A percentile compares a stretch with the other conserved stretches of the same genome.
Conservation (phyloP, 2,797 vertebrate species). For the Sebastes melanostomus region DNA sequence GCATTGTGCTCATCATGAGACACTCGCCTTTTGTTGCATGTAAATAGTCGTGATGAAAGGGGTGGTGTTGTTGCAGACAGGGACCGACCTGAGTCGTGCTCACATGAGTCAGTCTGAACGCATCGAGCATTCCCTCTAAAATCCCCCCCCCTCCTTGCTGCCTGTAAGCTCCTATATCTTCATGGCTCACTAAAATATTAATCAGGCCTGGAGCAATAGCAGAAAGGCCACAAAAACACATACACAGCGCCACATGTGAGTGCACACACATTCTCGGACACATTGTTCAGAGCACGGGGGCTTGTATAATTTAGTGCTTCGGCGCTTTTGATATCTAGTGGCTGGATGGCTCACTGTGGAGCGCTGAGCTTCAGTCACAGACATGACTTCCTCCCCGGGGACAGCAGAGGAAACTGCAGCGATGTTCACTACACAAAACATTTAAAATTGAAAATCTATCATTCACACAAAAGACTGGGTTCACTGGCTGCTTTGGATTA, state of each 20-base stretch:
- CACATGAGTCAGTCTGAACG: slow-evolving; percentile 27
- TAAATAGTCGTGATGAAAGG: slow-evolving; percentile 66
- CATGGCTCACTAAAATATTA: slow-evolving; percentile 69
- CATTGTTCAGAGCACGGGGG: slow-evolving; percentile 21
- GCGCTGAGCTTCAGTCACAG: slow-evolving; percentile 30
- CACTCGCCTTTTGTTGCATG: slow-evolving; percentile 60
- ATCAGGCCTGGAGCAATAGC: slow-evolving; percentile 42
- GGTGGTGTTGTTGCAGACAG: slow-evolving; percentile 16
- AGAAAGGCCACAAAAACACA: slow-evolving; percentile 34
- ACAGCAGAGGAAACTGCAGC: slow-evolving; percentile 30
- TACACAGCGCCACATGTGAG: slow-evolving; percentile 4
- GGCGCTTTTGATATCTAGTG: slow-evolving; percentile 55
- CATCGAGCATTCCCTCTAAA: slow-evolving; percentile 17
- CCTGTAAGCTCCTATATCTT: slow-evolving; percentile 51
- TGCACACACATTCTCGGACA: slow-evolving; percentile 1
- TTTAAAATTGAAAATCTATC: slow-evolving; percentile 20
- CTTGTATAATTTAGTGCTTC: slow-evolving; percentile 67
- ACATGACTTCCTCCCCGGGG: slow-evolving; percentile 31
- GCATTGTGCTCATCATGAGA: slow-evolving; percentile 16
- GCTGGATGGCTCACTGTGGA: slow-evolving; percentile 30
- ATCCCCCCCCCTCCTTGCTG: background rate
- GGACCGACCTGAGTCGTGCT: slow-evolving; percentile 34
- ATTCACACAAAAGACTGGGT: slow-evolving; percentile 12
- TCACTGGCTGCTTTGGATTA: slow-evolving; percentile 18
- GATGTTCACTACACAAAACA: slow-evolving; percentile 5